A percentile compares a stretch with the other conserved stretches of the same genome.
Evolutionary conservation across 2,113 vertebrate species (phyloP).

Genomic region (Pristiophorus japonicus): DNA sequence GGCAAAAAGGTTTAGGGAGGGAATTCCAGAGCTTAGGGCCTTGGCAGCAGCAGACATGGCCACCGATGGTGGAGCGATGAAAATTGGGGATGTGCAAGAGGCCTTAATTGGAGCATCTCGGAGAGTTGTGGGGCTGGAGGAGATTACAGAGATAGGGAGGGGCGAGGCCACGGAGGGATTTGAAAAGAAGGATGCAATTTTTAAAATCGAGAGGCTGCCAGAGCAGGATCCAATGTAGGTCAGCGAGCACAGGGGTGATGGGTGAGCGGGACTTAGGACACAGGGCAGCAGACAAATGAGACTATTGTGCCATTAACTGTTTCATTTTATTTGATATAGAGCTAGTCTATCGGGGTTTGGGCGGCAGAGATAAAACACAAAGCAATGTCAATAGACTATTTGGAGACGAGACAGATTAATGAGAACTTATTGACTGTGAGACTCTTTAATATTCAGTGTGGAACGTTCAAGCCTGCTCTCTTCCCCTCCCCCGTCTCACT

Average conservation of each 20-base stretch:
- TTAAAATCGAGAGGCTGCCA: not conserved
- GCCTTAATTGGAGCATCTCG: not conserved
- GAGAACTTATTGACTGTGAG: not conserved
- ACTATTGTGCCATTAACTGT: not conserved
- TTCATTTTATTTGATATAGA: not conserved
- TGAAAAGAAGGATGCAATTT: not conserved
- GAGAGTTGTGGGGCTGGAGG: not conserved
- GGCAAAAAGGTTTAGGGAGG: no score
- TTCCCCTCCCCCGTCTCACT: not conserved
- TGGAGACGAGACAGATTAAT: slow-evolving; percentile 10
- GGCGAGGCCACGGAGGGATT: not conserved
- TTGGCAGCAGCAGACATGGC: no score
- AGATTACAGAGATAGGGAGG: not conserved
- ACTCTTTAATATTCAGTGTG: slow-evolving; percentile 19
- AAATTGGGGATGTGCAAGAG: not conserved
- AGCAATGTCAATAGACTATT: not conserved
- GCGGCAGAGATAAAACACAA: not conserved
- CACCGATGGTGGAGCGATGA: not conserved
- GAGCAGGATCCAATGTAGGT: not conserved
- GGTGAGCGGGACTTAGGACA: not conserved
- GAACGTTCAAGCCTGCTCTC: not conserved
- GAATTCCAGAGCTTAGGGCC: no score
- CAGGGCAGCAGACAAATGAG: not conserved
- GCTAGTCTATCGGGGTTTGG: not conserved
- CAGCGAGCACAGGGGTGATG: not conserved